Percentiles rank a stretch among this genome's conserved stretches.
These are phyloP conservation scores for Erinaceus europaeus DNA, from an alignment of 2,113 vertebrate species.

Conservation along the genomic window DNA sequence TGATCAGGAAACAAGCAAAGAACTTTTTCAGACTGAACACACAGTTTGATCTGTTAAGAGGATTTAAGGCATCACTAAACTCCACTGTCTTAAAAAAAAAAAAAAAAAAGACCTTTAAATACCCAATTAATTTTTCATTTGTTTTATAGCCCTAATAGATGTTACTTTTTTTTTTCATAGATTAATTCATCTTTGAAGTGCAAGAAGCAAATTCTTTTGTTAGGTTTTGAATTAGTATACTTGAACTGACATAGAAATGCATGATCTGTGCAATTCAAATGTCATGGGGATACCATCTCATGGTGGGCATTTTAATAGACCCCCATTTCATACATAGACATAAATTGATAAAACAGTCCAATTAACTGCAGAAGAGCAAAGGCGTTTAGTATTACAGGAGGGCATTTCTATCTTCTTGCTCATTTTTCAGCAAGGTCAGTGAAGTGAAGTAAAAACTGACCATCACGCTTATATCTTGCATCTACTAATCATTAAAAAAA, in stretches of 20 bases:
- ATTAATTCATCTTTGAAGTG: conserved; percentile 38
- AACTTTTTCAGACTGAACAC: conserved; percentile 60
- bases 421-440: neutral
- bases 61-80: conserved; percentile 57
- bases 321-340: conserved; percentile 2
- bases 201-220: neutral
- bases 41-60: conserved; percentile 30
- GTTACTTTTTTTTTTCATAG: conserved; percentile 57
- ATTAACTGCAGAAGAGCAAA: neutral
- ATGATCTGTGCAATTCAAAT: neutral
- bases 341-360: conserved; percentile 3
- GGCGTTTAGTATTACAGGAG: neutral
- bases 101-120: conserved; percentile 60
- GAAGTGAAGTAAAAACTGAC: neutral
- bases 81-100: conserved; percentile 58
- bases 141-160: conserved; percentile 60
- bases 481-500: neutral
- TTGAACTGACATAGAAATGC: conserved; percentile 11
- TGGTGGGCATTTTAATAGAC: neutral
- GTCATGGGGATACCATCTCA: neutral
- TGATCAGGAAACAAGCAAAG: conserved; percentile 54
- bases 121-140: conserved; percentile 73
- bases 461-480: neutral
- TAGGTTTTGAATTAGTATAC: conserved; percentile 44
- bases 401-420: neutral